Conservation (phyloP, 2,113 vertebrate species). For the Cyprichromis sp. region DNA sequence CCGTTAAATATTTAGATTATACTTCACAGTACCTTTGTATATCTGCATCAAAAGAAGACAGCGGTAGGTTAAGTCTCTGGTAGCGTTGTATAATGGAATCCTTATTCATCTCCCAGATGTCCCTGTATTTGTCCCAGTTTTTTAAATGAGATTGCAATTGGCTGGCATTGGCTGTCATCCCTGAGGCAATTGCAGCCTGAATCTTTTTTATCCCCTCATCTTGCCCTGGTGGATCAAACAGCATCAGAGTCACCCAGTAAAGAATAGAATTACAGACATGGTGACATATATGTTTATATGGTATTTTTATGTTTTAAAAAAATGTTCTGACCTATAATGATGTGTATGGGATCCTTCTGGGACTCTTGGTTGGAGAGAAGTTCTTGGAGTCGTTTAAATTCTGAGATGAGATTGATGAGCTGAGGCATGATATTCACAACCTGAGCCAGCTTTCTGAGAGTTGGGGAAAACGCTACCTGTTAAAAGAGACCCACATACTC, state of each 20-base stretch:
- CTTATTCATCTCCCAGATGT: constrained; percentile 88
- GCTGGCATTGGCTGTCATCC: constrained; percentile 69
- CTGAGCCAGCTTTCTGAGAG: constrained; percentile 67
- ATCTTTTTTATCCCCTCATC: constrained; percentile 84
- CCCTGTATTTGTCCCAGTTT: constrained; percentile 81
- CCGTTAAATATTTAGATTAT: background rate
- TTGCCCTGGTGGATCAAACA: constrained; percentile 59
- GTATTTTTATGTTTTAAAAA: background rate
- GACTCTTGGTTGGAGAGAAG: constrained; percentile 51
- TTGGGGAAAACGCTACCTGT: constrained; percentile 81
- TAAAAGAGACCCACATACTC: background rate
- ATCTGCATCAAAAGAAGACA: constrained; percentile 81
- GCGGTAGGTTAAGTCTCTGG: constrained; percentile 75
- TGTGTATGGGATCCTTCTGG: constrained; percentile 65
- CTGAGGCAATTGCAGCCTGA: constrained; percentile 70
- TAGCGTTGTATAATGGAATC: constrained; percentile 80
- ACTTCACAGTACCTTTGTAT: constrained; percentile 70
- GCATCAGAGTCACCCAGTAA: background rate
- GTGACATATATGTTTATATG: background rate
- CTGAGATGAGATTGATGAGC: constrained; percentile 73
- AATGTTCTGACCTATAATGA: constrained; percentile 65
- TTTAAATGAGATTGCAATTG: constrained; percentile 78
- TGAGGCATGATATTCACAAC: constrained; percentile 57
- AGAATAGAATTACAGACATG: background rate
- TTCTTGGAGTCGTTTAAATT: constrained; percentile 78